Evolutionary conservation across 1,140 invertebrate genomes (phyloP), one percentile per base, ranked within the genome.

Genomic region (Aphidius gifuensis): DNA sequence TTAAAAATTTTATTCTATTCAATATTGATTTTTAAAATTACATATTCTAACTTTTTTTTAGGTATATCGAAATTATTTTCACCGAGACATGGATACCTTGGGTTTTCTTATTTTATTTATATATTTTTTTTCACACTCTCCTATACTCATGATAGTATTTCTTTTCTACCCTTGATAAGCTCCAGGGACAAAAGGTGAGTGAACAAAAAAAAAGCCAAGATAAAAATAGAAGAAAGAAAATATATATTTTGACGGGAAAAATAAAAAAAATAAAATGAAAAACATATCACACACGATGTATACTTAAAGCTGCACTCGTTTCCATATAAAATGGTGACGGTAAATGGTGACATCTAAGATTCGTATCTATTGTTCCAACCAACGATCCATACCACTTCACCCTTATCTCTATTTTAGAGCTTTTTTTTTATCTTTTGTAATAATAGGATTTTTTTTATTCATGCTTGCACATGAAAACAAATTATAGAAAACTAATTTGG

Each of bases 291-390:
- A 32, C 4, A 32, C 23, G 23, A 32, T 32, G 54, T 62, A 68
- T 66, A 68, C 62, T 63, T 65, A 55, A 51, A 66, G 70, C 62
- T 74, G 69, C 71, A 72, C 73, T 74, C 67, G 64, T 62, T 68
- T 72, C 71, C 68, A 32, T 32, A 71, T 68, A 65, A 69, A 68
- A 75, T 69, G 74, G 69, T 68, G 70, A 69, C 58, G 66, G 56
- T 49, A 66, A 72, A 76, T 66, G 66, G 16, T 16, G 67, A 63
- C 73, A 71, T 74, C 71, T 70, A 69, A 32, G 23, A 32, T 65
- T 64, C 71, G 68, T 72, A 75, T 71, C 72, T 68, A 73, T 74
- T 69, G 62, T 60, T 68, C 70, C 67, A 69, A 58, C 56, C 46
- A 32, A 32, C 23, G 4, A 32, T 32, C 23, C 23, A 32, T 56